phyloP scores from a whole-genome alignment of 2,888 invertebrate genomes.

The Melikaiella ostensackeni region DNA sequence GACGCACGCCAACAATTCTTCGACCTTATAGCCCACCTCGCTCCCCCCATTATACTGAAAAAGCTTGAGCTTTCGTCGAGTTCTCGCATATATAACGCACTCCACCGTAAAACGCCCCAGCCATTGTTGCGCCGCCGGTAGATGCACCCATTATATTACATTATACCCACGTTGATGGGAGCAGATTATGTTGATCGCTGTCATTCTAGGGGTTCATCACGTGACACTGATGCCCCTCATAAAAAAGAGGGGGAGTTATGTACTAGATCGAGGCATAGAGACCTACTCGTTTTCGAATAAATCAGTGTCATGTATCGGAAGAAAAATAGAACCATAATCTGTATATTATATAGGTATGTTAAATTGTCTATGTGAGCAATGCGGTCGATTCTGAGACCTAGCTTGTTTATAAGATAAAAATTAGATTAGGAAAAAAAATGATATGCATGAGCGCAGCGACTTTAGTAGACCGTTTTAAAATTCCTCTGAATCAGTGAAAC shows the following conservation, averaged over 20 bases:
- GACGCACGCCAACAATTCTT: slow-evolving; percentile 13
- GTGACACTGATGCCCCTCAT: slow-evolving; percentile 58
- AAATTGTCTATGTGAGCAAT: too few species aligned
- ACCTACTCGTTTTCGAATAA: background rate
- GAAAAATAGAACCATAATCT: background rate
- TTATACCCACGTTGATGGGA: slow-evolving; percentile 56
- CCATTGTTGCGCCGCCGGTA: slow-evolving; percentile 56
- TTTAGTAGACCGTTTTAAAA: background rate
- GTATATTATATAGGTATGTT: background rate
- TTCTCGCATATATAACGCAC: background rate
- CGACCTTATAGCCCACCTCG: background rate
- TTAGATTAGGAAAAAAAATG: too few species aligned
- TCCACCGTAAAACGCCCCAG: slow-evolving; percentile 50
- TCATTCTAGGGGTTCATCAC: slow-evolving; percentile 61
- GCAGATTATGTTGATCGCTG: slow-evolving; percentile 61
- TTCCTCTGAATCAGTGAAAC: background rate
- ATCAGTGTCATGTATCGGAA: background rate
- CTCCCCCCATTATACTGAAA: slow-evolving; percentile 51
- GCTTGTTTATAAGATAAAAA: too few species aligned
- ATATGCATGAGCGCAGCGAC: too few species aligned
- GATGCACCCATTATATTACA: slow-evolving; percentile 60
- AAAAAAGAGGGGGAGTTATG: slow-evolving; percentile 43
- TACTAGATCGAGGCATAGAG: background rate
- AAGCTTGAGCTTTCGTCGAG: slow-evolving; percentile 43
- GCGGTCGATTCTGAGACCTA: too few species aligned